phyloP scores from a whole-genome alignment of 2,113 vertebrate species.

The Lathamus discolor region DNA sequence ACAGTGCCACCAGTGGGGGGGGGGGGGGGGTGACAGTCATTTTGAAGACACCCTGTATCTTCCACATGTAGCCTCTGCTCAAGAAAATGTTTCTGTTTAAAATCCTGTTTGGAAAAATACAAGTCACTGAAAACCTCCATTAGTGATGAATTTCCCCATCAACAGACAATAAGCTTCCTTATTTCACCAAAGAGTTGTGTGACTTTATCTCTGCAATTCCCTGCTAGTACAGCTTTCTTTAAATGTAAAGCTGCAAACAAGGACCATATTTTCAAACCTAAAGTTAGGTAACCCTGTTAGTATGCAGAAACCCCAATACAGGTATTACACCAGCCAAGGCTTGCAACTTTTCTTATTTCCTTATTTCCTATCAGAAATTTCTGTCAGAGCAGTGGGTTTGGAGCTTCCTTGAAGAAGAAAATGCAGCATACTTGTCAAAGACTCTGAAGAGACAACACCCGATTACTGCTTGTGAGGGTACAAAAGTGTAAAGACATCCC shows the following conservation, averaged over 20 bases:
- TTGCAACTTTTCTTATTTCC: neutral
- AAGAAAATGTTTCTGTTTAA: neutral
- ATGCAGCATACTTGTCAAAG: neutral
- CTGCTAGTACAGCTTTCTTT: neutral
- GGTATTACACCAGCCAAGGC: neutral
- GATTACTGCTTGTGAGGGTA: neutral
- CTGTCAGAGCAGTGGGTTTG: neutral
- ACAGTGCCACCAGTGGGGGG: neutral
- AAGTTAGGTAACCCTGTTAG: neutral
- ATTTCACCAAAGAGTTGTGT: neutral
- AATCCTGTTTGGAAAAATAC: neutral
- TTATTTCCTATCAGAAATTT: neutral
- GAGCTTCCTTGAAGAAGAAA: neutral
- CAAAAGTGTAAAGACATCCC: neutral
- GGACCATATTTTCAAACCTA: neutral
- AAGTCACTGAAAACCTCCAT: neutral
- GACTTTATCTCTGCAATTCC: neutral
- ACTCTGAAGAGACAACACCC: neutral
- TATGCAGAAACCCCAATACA: constrained; percentile 39
- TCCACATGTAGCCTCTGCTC: neutral
- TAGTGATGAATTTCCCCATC: neutral
- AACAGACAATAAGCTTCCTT: neutral
- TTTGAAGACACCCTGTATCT: neutral
- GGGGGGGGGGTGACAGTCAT: rapidly evolving
- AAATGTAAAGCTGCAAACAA: neutral